phyloP scores from a whole-genome alignment of 2,113 vertebrate species.

The Archilochus colubris region DNA sequence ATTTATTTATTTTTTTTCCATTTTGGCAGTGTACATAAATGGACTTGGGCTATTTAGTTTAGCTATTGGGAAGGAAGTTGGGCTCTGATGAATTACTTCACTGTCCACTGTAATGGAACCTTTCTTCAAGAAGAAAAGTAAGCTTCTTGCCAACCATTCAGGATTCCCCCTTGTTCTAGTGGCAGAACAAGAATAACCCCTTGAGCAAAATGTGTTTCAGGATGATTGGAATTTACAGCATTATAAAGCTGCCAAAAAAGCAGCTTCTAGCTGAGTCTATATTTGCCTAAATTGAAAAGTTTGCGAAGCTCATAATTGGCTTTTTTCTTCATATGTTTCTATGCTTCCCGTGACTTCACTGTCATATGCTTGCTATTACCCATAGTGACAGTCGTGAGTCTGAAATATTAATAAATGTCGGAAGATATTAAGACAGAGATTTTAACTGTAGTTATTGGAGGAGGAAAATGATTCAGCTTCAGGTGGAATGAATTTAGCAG shows the following conservation, averaged over 20 bases:
- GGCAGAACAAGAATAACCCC: conserved; percentile 62
- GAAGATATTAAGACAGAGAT: neutral
- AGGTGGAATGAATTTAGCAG: neutral
- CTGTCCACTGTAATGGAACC: conserved; percentile 59
- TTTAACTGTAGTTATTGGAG: neutral
- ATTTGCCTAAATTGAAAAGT: conserved; percentile 37
- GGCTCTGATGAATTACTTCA: conserved; percentile 59
- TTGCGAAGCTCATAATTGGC: conserved; percentile 1
- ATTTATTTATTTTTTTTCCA: neutral
- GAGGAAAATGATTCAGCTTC: neutral
- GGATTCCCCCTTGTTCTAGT: conserved; percentile 53
- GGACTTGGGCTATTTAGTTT: conserved; percentile 43
- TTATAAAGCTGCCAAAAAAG: conserved; percentile 46
- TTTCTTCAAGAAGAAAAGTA: conserved; percentile 58
- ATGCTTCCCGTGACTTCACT: conserved; percentile 24
- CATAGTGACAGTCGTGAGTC: neutral
- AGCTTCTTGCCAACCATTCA: conserved; percentile 56
- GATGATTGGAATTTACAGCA: conserved; percentile 17
- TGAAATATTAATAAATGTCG: neutral
- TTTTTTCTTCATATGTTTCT: conserved; percentile 30
- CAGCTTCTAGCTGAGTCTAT: conserved; percentile 27
- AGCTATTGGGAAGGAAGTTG: conserved; percentile 35
- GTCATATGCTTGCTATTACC: neutral
- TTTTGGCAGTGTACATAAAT: conserved; percentile 24
- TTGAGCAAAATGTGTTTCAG: conserved; percentile 54